A percentile compares a stretch with the other conserved stretches of the same genome.
phyloP scores from a whole-genome alignment of 2,888 invertebrate species.

The Brenthis daphne region DNA sequence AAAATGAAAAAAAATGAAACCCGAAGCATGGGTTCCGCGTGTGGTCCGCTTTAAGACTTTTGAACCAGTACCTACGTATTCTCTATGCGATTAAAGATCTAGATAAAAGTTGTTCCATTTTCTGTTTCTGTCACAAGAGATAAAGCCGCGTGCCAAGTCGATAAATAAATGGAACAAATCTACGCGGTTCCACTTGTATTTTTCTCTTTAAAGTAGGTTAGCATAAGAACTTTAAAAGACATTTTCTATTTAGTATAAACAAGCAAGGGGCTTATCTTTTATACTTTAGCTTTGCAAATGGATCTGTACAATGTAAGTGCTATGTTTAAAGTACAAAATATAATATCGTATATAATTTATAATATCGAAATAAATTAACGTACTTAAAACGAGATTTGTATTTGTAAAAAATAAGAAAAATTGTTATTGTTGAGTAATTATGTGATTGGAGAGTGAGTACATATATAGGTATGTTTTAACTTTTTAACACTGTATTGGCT shows the following conservation, averaged over 20 bases:
- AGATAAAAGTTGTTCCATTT: constrained; percentile 33
- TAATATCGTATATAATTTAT: too few relatives aligned
- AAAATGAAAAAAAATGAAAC: neutral
- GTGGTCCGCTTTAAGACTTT: neutral
- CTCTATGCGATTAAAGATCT: constrained; percentile 31
- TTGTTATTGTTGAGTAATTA: too few relatives aligned
- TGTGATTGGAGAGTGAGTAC: too few relatives aligned
- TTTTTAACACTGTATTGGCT: too few relatives aligned
- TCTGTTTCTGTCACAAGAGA: constrained; percentile 36
- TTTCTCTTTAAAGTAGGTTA: constrained; percentile 32
- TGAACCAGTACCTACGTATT: constrained; percentile 18
- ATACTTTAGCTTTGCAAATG: neutral
- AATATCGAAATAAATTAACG: too few relatives aligned
- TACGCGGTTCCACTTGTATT: constrained; percentile 32
- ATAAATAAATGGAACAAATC: constrained; percentile 37
- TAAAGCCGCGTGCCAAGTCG: constrained; percentile 35
- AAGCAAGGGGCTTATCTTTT: neutral
- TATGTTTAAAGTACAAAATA: too few relatives aligned
- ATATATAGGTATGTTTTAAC: too few relatives aligned
- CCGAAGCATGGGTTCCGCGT: neutral
- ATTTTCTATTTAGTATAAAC: constrained; percentile 11
- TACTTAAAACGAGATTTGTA: too few relatives aligned
- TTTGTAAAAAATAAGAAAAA: too few relatives aligned
- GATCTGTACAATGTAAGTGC: too few relatives aligned
- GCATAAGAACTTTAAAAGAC: constrained; percentile 14